Conservation (phyloP, 1,140 invertebrate species). For the Cepaea nemoralis region DNA sequence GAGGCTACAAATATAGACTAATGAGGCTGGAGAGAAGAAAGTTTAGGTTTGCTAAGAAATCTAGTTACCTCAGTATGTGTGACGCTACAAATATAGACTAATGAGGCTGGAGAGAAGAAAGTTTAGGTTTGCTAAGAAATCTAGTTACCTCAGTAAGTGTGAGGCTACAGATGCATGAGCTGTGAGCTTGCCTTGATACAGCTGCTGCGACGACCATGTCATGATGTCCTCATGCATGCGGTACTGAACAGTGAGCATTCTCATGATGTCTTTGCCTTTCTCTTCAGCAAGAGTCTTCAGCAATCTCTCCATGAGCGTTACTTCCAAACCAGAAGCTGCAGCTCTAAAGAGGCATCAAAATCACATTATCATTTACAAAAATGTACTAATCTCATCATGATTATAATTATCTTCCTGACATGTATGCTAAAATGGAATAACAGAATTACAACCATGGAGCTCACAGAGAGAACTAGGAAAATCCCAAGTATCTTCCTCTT, state of each 20-base stretch:
- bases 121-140: neutral
- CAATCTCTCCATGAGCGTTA: constrained; percentile 77
- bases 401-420: too few species aligned
- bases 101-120: too few species aligned
- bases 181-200: constrained; percentile 73
- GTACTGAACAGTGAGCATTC: constrained; percentile 76
- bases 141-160: constrained; percentile 73
- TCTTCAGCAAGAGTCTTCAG: constrained; percentile 65
- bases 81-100: constrained; percentile 69
- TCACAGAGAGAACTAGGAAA: too few species aligned
- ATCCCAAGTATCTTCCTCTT: too few species aligned
- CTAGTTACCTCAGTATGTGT: constrained; percentile 73
- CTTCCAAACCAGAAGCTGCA: constrained; percentile 72
- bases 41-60: neutral
- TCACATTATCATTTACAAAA: too few species aligned
- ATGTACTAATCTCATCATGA: too few species aligned
- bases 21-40: too few species aligned
- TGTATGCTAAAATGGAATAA: too few species aligned
- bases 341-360: constrained; percentile 55
- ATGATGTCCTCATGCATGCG: constrained; percentile 78
- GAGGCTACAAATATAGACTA: neutral
- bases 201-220: constrained; percentile 74
- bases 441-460: too few species aligned
- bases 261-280: constrained; percentile 71
- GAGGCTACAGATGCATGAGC: constrained; percentile 74